Evolutionary conservation across 2,797 vertebrate genomes (phyloP), one percentile per base, ranked within the genome.

Genomic region (Myripristis murdjan): DNA sequence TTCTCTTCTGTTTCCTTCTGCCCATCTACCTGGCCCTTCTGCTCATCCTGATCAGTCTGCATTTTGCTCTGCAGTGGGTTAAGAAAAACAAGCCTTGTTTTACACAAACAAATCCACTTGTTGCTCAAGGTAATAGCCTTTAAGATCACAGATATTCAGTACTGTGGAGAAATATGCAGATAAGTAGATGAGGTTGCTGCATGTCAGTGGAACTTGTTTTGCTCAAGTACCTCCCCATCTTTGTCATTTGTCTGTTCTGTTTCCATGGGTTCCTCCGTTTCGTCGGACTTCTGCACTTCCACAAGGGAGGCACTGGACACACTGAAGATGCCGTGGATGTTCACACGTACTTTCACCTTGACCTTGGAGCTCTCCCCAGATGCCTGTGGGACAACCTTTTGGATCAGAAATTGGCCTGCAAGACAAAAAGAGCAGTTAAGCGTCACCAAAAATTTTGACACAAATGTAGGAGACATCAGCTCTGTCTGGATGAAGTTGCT

Each of bases 311-410:
- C 98, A 41, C 97, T 97, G 73, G 98, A 98, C 63, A 99, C 97
- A 4, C 97, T 98, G 90, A 99, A 99, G 89, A 98, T 94, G 1
- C 98, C 98, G 0, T 99, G 98, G 58, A 99, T 95, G 33, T 98
- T 99, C 43, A 99, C 95, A 23, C 98, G 95, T 26, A 99, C 98
- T 84, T 99, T 99, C 35, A 99, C 98, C 83, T 99, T 99, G 52
- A 99, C 96, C 90, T 98, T 99, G 26, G 98, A 96, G 89, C 97
- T 98, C 81, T 98, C 97, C 14, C 97, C 97, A 52, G 97, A 96
- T 9, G 94, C 94, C 88, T 99, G 98, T 3, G 98, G 96, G 37
- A 96, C 95, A 81, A 99, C 97, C 80, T 99, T 99, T 93, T 98
- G 97, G 89, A 99, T 93, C 83, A 95, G 57, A 80, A 97, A 99